Base-by-base conservation (phyloP, 2,113 vertebrate species). In the Sebastes schlegelii region DNA sequence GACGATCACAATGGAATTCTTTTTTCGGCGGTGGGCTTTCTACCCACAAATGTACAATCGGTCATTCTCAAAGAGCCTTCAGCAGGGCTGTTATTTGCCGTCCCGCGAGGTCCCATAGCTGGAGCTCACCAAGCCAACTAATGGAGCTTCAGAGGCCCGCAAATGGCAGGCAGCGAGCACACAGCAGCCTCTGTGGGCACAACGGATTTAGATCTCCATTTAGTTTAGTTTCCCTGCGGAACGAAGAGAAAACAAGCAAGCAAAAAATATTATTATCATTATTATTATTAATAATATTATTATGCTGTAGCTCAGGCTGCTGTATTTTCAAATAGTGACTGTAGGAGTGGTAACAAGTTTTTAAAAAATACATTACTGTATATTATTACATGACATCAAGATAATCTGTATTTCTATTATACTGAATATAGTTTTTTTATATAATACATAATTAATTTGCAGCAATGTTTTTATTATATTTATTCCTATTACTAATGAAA, bases 71-170 rank as follows among this genome's bases (percentile, higher is more conserved):
- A 91, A 90, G 77, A 79, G 78, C 55, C 60, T 90, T 92, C 82
- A 89, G 87, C 64, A 9, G 80, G 69, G 86, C 78, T 90, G 58
- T 58, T 92, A 83, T 87, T 82, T 51, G 88, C 40, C 40, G 91
- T 94, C 92, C 88, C 88, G 80, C 63, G 86, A 93, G 94, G 88
- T 90, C 85, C 55, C 79, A 55, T 75, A 70, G 92, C 91, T 82
- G 75, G 78, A 88, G 82, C 88, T 86, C 86, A 88, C 85, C 86
- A 86, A 79, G 74, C 80, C 85, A 83, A 61, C 91, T 94, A 92
- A 94, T 94, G 92, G 92, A 93, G 89, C 91, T 84, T 86, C 91
- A 86, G 73, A 92, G 90, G 89, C 75, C 88, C 82, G 88, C 89
- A 86, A 91, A 91, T 88, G 87, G 86, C 77, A 84, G 55, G 51